These are phyloP conservation scores for Heteropelma amictum DNA, from an alignment of 2,888 invertebrate species.

Conservation along the genomic window DNA sequence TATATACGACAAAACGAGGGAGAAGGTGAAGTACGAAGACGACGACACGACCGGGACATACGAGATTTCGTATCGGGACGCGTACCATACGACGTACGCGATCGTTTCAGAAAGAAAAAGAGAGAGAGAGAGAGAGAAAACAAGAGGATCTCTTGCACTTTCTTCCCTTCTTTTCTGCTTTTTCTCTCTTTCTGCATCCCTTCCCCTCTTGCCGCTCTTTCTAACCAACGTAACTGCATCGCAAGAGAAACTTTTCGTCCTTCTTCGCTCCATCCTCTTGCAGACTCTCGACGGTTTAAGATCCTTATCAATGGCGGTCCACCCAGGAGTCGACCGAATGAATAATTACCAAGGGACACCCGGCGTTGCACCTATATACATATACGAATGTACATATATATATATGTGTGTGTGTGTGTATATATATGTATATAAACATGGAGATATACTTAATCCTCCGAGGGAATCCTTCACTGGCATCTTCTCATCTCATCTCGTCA, in stretches of 20 bases:
- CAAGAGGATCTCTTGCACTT: neutral
- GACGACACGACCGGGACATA: conserved; percentile 61
- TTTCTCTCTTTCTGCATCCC: conserved; percentile 17
- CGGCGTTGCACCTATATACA: conserved; percentile 45
- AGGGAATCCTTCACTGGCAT: conserved; percentile 17
- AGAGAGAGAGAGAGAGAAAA: conserved; percentile 47
- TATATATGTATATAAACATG: neutral
- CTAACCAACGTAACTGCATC: conserved; percentile 6
- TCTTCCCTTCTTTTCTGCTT: neutral
- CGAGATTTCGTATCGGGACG: conserved; percentile 71
- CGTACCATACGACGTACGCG: conserved; percentile 52
- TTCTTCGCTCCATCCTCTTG: conserved; percentile 60
- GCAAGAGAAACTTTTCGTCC: conserved; percentile 8
- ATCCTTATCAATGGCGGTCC: conserved; percentile 66
- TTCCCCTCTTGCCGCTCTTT: conserved; percentile 5
- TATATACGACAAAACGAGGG: conserved; percentile 29
- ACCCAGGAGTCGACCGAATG: conserved; percentile 69
- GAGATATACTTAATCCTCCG: neutral
- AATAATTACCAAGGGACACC: conserved; percentile 73
- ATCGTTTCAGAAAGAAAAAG: conserved; percentile 39
- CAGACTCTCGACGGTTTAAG: conserved; percentile 66
- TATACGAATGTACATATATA: neutral
- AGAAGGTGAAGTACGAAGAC: conserved; percentile 32
- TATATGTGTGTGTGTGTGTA: no score
- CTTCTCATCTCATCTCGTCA: conserved; percentile 52